These are phyloP conservation scores for Melanocharis versteri DNA, from an alignment of 2,113 vertebrate genomes.

Conservation along the genomic window DNA sequence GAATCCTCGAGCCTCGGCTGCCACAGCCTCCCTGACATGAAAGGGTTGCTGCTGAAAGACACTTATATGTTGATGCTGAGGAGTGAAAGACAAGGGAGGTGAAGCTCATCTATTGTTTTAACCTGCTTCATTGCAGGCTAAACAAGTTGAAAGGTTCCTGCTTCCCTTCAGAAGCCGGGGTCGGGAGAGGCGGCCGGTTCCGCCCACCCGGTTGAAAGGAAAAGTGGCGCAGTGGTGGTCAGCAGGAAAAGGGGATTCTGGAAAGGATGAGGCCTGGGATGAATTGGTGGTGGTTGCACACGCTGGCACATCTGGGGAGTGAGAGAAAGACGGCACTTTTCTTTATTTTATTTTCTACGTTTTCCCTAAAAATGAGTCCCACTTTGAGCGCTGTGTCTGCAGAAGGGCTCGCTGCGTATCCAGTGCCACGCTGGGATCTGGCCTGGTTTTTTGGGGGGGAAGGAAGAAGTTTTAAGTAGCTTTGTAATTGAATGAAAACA, in stretches of 20 bases:
- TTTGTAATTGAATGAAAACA: background rate
- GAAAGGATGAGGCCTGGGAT: background rate
- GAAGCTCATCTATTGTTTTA: constrained; percentile 71
- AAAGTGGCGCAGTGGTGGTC: constrained; percentile 23
- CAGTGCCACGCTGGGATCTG: background rate
- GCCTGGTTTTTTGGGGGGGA: background rate
- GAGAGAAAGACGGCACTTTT: background rate
- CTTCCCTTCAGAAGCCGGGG: constrained; percentile 43
- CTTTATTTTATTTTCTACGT: accelerated
- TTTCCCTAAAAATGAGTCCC: background rate
- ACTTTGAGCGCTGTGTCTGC: background rate
- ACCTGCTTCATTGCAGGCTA: constrained; percentile 61
- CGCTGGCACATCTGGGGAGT: background rate
- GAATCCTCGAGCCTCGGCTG: constrained; percentile 39
- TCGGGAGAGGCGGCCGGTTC: constrained; percentile 26
- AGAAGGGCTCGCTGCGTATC: background rate
- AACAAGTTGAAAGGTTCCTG: constrained; percentile 64
- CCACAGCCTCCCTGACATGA: constrained; percentile 55
- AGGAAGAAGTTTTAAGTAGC: background rate
- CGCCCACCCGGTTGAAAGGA: constrained; percentile 51
- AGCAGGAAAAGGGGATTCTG: background rate
- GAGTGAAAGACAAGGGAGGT: constrained; percentile 64
- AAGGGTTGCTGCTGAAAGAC: constrained; percentile 59
- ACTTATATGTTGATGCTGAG: constrained; percentile 59
- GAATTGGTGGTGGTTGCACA: background rate